Evolutionary conservation across 1,140 invertebrate species (phyloP), one percentile per base, ranked within the genome.

Genomic region (Lordiphosa stackelbergi): DNA sequence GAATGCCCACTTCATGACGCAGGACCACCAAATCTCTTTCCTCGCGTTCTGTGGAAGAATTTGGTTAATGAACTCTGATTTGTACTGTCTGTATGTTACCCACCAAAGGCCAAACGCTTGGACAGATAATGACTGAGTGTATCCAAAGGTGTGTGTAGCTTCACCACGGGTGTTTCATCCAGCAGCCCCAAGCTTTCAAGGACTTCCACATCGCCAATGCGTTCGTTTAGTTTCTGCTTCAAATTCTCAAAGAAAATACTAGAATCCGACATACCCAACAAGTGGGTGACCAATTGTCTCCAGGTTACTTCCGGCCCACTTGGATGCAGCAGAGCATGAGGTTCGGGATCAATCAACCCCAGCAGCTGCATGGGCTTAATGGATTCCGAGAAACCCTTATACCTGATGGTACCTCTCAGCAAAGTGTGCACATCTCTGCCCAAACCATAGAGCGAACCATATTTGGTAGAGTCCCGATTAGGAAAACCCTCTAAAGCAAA

Each of bases 281-380:
- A 88, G 66, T 93, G 93, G 73, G 96, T 97, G 28, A 98, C 91
- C 24, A 98, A 91, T 83, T 96, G 92, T 81, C 95, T 92, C 98
- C 98, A 99, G 4, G 97, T 98, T 4, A 99, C 94, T 59, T 98
- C 95, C 2, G 98, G 97, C 52, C 98, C 98, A 73, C 94, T 95
- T 0, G 95, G 94, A 88, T 99, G 98, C 3, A 99, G 89, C 72
- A 92, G 91, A 0, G 97, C 94, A 89, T 97, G 94, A 6, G 93
- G 92, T 66, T 95, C 93, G 0, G 93, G 91, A 88, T 96, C 94
- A n/a, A 99, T 91, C 1, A 99, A 89, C 1, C 97, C 97, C 35
- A 99, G 89, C 43, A 93, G 89, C 79, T 98, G 93, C 53, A 99
- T 90, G 5, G 93, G 94, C 69, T 94, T 92, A 55, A 98, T 93